Base-by-base conservation (phyloP, 1,140 invertebrate species). In the Parapsyche elsis region DNA sequence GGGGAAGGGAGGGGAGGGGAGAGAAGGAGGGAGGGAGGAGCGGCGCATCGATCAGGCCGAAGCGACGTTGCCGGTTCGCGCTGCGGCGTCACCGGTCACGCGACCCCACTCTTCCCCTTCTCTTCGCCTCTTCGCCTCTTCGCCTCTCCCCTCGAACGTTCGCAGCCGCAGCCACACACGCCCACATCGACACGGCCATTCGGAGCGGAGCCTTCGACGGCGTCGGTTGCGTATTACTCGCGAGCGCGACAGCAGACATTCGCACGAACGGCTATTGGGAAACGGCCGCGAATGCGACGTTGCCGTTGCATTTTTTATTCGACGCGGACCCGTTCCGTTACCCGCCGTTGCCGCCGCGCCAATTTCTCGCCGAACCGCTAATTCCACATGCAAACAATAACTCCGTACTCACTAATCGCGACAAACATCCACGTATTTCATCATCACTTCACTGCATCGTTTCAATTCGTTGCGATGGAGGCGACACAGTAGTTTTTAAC, bases 341-440 rank as follows among this genome's bases (percentile, higher is more conserved):
- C 30, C 30, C 30, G 30, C 23, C 61, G 61, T 9, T 64, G 5
- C 81, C 81, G 61, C 78, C 30, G 46, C 23, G 64, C 82, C 81
- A 79, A 81, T 81, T 83, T 80, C 78, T 83, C 76, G 81, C 83
- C 81, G 84, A 80, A 82, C 30, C 30, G 30, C 30, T 38, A 38
- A 38, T 38, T 38, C 30, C 30, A 38, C 30, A 38, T 38, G 30
- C 30, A 38, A 38, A 38, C 30, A 38, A 38, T 38, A 4, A 7
- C 30, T 38, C 7, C 30, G 30, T 38, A 38, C 30, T 38, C 7
- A 38, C 30, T 38, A 38, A 38, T 38, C 30, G 7, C 30, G 30
- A 38, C 1, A 38, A 38, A 38, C 30, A 38, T 38, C 30, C n/a
- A n/a, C n/a, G n/a, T 38, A 38, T 38, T 38, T 7, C 30, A 38